Evolutionary conservation across 2,888 invertebrate species (phyloP), one percentile per base, ranked within the genome.

Genomic region (Yponomeuta evonymella): DNA sequence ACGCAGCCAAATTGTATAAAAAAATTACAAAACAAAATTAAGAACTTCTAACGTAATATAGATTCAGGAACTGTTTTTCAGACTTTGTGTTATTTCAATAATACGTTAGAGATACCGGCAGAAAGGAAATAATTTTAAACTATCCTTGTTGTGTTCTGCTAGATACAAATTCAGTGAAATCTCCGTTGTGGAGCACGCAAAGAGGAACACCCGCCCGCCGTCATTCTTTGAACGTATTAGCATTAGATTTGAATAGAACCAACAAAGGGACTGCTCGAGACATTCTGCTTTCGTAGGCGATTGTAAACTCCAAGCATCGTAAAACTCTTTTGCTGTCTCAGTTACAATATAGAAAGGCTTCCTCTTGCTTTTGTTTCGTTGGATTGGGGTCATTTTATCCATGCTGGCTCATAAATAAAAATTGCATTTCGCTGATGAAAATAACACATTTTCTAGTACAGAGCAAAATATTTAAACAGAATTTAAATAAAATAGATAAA

Each of bases 201-300:
- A 87, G 85, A 84, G 84, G 84, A 88, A 84, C 86, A 86, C 86
- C 85, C 85, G 86, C 84, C 86, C 84, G 85, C 88, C 89, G 88
- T 89, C 90, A 89, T 90, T 89, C 88, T 81, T 84, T 84, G 82
- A 87, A 88, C 87, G 89, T 90, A 90, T 90, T 91, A 90, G 89
- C 90, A 90, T 90, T 85, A 86, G 81, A 91, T 91, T 91, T 91
- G 91, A 91, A 91, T 91, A 90, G 89, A 87, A 91, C 91, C 90
- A 90, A 90, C 90, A 90, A 91, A 90, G 88, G 91, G 90, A 88
- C 89, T 90, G 88, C 82, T 88, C 87, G 81, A 89, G 90, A 88
- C 88, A 86, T 83, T 88, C 83, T 88, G 89, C 89, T 89, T 90
- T 90, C 89, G 90, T 87, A 89, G 89, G 90, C 90, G 86, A 88